Conservation (phyloP, 2,797 vertebrate species). For the Lepilemur septentrionalis region DNA sequence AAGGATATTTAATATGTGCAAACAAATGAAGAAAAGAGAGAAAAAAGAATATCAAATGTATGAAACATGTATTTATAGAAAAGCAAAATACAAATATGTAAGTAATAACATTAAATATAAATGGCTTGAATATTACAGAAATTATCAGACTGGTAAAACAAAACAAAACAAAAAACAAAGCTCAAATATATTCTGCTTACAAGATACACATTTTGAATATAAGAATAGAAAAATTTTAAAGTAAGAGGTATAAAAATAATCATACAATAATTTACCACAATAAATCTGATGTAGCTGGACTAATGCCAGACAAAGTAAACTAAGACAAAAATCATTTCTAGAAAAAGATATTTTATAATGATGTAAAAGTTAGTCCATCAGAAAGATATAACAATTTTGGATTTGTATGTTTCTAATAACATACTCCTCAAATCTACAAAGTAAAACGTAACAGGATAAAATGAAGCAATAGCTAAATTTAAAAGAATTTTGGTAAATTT, state of each 20-base stretch:
- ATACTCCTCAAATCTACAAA: neutral
- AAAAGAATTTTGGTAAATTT: neutral
- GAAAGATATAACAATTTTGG: neutral
- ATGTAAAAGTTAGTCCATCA: neutral
- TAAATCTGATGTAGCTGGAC: neutral
- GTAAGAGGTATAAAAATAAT: neutral
- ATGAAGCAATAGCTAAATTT: neutral
- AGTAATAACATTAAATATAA: neutral
- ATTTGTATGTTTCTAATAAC: neutral
- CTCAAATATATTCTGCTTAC: neutral
- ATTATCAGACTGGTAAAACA: neutral
- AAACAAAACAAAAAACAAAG: neutral
- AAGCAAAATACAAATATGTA: neutral
- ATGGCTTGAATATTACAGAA: neutral
- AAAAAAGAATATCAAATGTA: neutral
- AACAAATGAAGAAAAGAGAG: neutral
- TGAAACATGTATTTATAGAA: neutral
- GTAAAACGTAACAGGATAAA: neutral
- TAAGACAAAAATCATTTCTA: neutral
- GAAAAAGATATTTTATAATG: neutral
- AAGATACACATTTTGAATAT: neutral
- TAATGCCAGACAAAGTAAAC: neutral
- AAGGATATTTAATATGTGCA: neutral
- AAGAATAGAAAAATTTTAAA: neutral
- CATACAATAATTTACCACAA: neutral